Evolutionary conservation across 2,888 invertebrate genomes (phyloP).

Genomic region (Heliconius ismenius): DNA sequence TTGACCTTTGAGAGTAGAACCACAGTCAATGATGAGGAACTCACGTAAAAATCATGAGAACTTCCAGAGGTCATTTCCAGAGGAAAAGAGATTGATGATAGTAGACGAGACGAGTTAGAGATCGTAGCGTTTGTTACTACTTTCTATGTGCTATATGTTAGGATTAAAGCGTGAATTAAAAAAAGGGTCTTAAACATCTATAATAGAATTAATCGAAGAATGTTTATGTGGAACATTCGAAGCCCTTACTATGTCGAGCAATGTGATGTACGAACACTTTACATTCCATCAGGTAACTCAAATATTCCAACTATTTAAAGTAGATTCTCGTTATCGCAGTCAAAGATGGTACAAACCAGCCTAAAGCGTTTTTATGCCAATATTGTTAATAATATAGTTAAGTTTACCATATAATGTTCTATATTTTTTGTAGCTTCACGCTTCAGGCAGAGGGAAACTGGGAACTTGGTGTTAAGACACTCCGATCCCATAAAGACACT

Average conservation of each 20-base stretch:
- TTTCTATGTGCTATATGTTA: too few relatives aligned
- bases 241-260: conserved; percentile 40
- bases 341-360: conserved; percentile 2
- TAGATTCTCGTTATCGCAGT: conserved; percentile 1
- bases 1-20: too few relatives aligned
- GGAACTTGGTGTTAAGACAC: not conserved
- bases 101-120: not conserved
- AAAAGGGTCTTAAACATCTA: not conserved
- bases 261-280: conserved; percentile 36
- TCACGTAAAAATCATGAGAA: too few relatives aligned
- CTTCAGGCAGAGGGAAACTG: not conserved
- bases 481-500: not conserved
- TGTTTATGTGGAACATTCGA: conserved; percentile 46
- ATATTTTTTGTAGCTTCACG: too few relatives aligned
- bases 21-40: too few relatives aligned
- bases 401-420: not conserved
- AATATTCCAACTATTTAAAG: conserved; percentile 30
- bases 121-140: too few relatives aligned
- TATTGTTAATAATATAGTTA: not conserved
- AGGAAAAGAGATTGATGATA: not conserved
- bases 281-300: conserved; percentile 27
- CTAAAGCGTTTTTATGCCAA: not conserved
- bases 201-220: conserved; percentile 43
- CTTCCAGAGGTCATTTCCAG: too few relatives aligned
- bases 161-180: too few relatives aligned